These are phyloP conservation scores for Aricia artaxerxes DNA, from an alignment of 2,888 invertebrate genomes.

Conservation along the genomic window DNA sequence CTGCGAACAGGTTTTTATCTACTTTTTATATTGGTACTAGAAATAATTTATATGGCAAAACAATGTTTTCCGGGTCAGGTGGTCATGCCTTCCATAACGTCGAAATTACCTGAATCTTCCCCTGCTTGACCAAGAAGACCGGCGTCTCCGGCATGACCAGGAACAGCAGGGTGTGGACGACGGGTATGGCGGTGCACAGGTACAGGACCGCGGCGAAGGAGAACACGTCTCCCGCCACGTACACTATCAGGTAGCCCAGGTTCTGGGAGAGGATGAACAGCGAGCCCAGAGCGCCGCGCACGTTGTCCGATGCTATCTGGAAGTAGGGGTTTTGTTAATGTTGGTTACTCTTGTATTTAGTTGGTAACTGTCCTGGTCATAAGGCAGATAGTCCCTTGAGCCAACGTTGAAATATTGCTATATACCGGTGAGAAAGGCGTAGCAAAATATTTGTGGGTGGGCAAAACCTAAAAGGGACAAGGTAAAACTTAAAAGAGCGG, in stretches of 20 bases:
- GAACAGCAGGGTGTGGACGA: slow-evolving; percentile 62
- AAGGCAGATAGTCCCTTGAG: not conserved
- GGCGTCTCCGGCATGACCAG: slow-evolving; percentile 75
- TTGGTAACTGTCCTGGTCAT: not conserved
- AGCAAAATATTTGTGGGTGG: too few species aligned
- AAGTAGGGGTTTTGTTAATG: slow-evolving; percentile 21
- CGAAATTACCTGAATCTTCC: slow-evolving; percentile 61
- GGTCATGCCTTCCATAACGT: too few species aligned
- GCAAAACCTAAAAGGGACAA: too few species aligned
- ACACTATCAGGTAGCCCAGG: slow-evolving; percentile 70
- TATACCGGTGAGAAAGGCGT: too few species aligned
- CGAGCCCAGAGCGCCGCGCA: slow-evolving; percentile 71
- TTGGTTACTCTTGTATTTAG: not conserved
- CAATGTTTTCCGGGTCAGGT: too few species aligned
- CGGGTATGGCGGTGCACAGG: slow-evolving; percentile 67
- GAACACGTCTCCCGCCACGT: slow-evolving; percentile 67
- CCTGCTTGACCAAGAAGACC: slow-evolving; percentile 70
- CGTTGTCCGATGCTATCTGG: slow-evolving; percentile 71
- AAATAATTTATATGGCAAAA: too few species aligned
- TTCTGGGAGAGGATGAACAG: slow-evolving; percentile 74
- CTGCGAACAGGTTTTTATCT: too few species aligned
- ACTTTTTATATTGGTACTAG: too few species aligned
- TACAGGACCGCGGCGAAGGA: slow-evolving; percentile 67
- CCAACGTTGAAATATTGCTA: too few species aligned
- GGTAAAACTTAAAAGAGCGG: too few species aligned